These are phyloP conservation scores for Drosophila conformis DNA, from an alignment of 2,888 invertebrate species.

Conservation along the genomic window DNA sequence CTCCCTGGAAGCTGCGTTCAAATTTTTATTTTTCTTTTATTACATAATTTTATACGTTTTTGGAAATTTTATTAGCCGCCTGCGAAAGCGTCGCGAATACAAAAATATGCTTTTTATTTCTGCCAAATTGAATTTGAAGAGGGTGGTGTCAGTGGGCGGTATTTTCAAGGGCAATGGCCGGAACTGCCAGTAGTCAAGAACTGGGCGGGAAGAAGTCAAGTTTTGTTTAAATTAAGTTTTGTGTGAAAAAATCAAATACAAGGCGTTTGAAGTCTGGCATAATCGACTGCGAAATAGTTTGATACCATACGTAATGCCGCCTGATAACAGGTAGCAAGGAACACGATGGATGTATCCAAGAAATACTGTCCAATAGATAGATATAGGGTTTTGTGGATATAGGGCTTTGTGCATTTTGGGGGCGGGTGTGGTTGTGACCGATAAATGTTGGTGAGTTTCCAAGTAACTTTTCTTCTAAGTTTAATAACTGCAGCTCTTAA, in stretches of 20 bases:
- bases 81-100: slow-evolving; percentile 39
- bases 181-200: background rate
- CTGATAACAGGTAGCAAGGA: background rate
- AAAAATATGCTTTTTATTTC: slow-evolving; percentile 46
- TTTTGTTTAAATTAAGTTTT: background rate
- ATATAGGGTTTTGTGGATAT: background rate
- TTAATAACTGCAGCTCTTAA: background rate
- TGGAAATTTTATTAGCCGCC: slow-evolving; percentile 55
- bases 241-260: background rate
- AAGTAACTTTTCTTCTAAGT: background rate
- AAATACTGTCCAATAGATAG: background rate
- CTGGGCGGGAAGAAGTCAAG: background rate
- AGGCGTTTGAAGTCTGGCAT: background rate
- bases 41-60: slow-evolving; percentile 68
- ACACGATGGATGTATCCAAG: background rate
- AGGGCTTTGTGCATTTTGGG: background rate
- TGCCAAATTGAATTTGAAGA: slow-evolving; percentile 9
- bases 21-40: slow-evolving; percentile 60
- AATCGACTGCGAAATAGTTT: background rate
- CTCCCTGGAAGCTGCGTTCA: slow-evolving; percentile 58
- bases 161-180: slow-evolving; percentile 3
- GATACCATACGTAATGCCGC: background rate
- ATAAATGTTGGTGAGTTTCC: background rate
- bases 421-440: fast-evolving
- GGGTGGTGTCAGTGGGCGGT: slow-evolving; percentile 6